These are phyloP conservation scores for Falcaria lacertinaria DNA, from an alignment of 2,888 invertebrate genomes.

Conservation along the genomic window DNA sequence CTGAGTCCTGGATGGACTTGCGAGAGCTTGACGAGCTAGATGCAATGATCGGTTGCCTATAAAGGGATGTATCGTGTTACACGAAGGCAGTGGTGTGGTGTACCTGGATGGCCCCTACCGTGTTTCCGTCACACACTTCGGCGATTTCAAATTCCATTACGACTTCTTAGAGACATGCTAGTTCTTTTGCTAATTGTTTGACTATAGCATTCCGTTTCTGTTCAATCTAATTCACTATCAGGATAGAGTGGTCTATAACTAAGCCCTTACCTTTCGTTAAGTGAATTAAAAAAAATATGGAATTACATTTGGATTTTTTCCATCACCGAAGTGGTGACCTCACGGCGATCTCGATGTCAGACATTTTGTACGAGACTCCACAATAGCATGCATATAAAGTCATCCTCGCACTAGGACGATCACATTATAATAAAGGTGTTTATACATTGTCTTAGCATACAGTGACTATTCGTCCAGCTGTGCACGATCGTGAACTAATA, in stretches of 20 bases:
- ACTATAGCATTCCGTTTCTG: neutral
- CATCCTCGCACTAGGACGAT: constrained; percentile 45
- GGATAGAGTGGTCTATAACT: neutral
- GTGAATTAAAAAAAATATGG: constrained; percentile 6
- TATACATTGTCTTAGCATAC: constrained; percentile 40
- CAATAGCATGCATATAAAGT: constrained; percentile 56
- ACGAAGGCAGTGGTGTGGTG: constrained; percentile 44
- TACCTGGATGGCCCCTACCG: constrained; percentile 31
- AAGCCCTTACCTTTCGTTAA: neutral
- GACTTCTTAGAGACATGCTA: neutral
- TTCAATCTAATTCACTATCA: neutral
- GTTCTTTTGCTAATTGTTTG: neutral
- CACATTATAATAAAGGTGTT: constrained; percentile 41
- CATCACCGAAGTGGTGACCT: constrained; percentile 31
- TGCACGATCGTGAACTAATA: constrained; percentile 59
- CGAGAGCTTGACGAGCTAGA: constrained; percentile 72
- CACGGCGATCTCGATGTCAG: constrained; percentile 25
- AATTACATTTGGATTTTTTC: no score
- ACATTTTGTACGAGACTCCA: constrained; percentile 40
- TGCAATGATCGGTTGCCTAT: constrained; percentile 75
- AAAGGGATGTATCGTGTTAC: constrained; percentile 69
- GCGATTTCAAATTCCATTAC: constrained; percentile 10
- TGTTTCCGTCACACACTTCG: constrained; percentile 36
- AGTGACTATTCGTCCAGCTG: constrained; percentile 58
- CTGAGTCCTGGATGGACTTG: constrained; percentile 67